Conservation (phyloP, 2,888 invertebrate genomes). For the Prostheceraeus crozeri region DNA sequence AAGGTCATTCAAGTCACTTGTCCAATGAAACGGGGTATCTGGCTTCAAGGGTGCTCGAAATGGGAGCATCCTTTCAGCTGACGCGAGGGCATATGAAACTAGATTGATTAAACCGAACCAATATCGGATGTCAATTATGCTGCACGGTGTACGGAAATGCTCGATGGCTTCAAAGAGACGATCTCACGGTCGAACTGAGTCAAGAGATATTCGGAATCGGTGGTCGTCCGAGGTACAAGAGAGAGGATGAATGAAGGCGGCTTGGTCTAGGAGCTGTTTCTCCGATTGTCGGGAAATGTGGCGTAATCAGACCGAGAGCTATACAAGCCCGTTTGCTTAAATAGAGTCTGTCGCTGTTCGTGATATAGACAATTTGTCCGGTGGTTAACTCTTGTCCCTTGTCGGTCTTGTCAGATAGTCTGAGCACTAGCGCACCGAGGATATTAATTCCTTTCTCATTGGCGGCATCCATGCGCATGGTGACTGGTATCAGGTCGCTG, state of each 20-base stretch:
- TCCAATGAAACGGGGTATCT: constrained; percentile 38
- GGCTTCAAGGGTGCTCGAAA: constrained; percentile 40
- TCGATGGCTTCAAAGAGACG: constrained; percentile 41
- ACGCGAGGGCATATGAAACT: constrained; percentile 42
- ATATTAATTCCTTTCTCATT: constrained; percentile 43
- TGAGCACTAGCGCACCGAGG: constrained; percentile 43
- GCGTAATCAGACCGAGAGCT: constrained; percentile 42
- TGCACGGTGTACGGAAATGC: constrained; percentile 19
- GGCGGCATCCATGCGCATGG: constrained; percentile 44
- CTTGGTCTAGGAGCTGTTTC: no score
- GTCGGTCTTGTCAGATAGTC: constrained; percentile 39
- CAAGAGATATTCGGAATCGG: constrained; percentile 36
- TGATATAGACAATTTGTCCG: constrained; percentile 44
- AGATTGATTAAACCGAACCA: constrained; percentile 42
- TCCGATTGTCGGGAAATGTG: constrained; percentile 41
- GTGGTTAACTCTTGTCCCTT: constrained; percentile 40
- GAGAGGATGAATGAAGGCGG: no score
- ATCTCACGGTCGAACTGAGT: constrained; percentile 41
- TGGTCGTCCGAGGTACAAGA: no score
- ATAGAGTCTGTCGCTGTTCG: constrained; percentile 43
- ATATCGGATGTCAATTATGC: constrained; percentile 34
- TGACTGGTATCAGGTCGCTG: constrained; percentile 44
- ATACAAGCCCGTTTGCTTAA: constrained; percentile 44
- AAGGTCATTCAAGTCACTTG: constrained; percentile 37
- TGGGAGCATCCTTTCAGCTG: constrained; percentile 40